A percentile compares a stretch with the other conserved stretches of the same genome.
Evolutionary conservation across 1,140 invertebrate species (phyloP).

Genomic region (Drosophila bipectinata): DNA sequence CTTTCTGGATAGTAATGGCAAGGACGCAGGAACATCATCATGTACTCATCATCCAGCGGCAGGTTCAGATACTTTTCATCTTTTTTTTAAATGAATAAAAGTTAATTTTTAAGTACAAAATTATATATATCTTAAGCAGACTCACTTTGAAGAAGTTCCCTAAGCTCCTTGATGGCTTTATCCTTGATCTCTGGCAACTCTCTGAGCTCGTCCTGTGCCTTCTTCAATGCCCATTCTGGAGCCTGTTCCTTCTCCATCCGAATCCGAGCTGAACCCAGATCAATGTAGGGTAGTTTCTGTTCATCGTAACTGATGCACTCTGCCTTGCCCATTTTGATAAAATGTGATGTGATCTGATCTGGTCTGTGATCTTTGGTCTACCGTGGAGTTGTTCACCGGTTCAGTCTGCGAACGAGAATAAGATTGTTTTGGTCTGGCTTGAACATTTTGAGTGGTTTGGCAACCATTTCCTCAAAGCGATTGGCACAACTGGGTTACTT

Average conservation of each 20-base stretch:
- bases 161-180: slow-evolving; percentile 86
- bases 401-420: slow-evolving; percentile 68
- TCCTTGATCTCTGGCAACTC: slow-evolving; percentile 88
- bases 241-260: slow-evolving; percentile 85
- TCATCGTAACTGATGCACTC: slow-evolving; percentile 84
- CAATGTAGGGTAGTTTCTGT: slow-evolving; percentile 85
- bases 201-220: slow-evolving; percentile 88
- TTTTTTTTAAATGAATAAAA: slow-evolving; percentile 44
- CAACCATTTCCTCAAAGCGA: slow-evolving; percentile 45
- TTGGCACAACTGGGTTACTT: slow-evolving; percentile 73
- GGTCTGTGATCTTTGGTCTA: slow-evolving; percentile 16
- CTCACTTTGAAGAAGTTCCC: slow-evolving; percentile 84
- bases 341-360: slow-evolving; percentile 14
- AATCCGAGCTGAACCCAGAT: slow-evolving; percentile 84
- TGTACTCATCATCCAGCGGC: slow-evolving; percentile 87
- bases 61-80: slow-evolving; percentile 85
- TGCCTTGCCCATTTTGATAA: slow-evolving; percentile 68
- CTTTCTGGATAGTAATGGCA: slow-evolving; percentile 89
- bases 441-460: slow-evolving; percentile 57
- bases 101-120: not conserved
- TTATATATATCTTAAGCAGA: not conserved
- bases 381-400: slow-evolving; percentile 48
- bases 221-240: slow-evolving; percentile 84
- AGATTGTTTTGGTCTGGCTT: slow-evolving; percentile 44
- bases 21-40: slow-evolving; percentile 87